Evolutionary conservation across 2,797 vertebrate genomes (phyloP).

Genomic region (Tangara arthus): DNA sequence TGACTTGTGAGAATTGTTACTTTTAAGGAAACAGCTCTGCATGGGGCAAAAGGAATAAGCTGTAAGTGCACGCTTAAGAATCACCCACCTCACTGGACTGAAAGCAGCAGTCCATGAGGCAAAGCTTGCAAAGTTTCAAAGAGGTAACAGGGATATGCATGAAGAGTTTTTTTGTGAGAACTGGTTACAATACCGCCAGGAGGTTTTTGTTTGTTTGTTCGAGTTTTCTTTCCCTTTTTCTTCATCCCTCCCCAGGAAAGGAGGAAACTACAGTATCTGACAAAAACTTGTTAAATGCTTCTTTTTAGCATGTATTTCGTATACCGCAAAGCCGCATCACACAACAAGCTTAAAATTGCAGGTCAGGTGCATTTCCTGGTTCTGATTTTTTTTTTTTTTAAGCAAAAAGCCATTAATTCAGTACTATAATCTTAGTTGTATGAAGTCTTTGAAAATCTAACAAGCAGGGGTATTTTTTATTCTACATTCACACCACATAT

Average conservation of each 20-base stretch:
- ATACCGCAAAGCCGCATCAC: rapidly evolving
- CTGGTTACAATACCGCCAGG: neutral
- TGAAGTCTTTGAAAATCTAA: neutral
- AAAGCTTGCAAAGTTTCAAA: neutral
- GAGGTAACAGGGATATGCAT: rapidly evolving
- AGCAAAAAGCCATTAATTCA: neutral
- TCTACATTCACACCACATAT: rapidly evolving
- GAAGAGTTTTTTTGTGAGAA: neutral
- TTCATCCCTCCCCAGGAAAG: no score
- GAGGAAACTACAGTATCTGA: neutral
- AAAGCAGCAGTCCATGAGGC: neutral
- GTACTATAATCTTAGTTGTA: neutral
- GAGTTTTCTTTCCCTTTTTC: no score
- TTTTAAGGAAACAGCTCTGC: neutral
- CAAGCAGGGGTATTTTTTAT: neutral
- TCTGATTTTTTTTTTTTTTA: neutral
- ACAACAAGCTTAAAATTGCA: neutral
- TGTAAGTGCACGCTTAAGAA: rapidly evolving
- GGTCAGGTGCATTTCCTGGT: neutral
- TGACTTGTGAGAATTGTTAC: neutral
- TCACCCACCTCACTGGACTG: rapidly evolving
- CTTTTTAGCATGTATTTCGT: neutral
- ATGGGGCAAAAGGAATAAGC: neutral
- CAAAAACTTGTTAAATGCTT: neutral
- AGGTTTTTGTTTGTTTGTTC: neutral